These are phyloP conservation scores for Toxonevra muliebris DNA, from an alignment of 2,888 invertebrate genomes.

Conservation along the genomic window DNA sequence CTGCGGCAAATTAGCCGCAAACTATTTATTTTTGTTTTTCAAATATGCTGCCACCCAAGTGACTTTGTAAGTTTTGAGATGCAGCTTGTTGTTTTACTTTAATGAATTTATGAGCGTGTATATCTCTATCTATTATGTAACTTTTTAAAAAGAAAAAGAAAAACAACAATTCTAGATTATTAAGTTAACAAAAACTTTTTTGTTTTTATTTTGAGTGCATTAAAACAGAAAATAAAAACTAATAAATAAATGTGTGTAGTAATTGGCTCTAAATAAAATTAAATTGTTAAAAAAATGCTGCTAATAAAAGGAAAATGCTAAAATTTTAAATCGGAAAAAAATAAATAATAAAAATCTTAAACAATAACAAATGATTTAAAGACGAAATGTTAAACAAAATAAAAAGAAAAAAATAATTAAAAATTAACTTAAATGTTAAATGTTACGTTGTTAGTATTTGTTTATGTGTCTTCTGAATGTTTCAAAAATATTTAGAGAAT, in stretches of 20 bases:
- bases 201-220: not conserved
- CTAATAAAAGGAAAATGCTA: slow-evolving; percentile 33
- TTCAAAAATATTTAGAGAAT: slow-evolving; percentile 11
- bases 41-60: too few relatives aligned
- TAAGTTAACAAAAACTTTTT: too few relatives aligned
- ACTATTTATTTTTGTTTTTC: too few relatives aligned
- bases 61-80: too few relatives aligned
- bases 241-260: slow-evolving; percentile 51
- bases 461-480: slow-evolving; percentile 27
- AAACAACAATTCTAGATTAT: too few relatives aligned
- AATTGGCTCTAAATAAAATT: slow-evolving; percentile 47
- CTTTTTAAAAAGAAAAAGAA: too few relatives aligned
- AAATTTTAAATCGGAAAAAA: slow-evolving; percentile 12
- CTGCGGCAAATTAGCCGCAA: too few relatives aligned
- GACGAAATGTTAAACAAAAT: slow-evolving; percentile 37
- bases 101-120: too few relatives aligned
- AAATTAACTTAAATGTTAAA: slow-evolving; percentile 40
- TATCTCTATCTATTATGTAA: too few relatives aligned
- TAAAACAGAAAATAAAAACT: not conserved
- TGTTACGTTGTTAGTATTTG: slow-evolving; percentile 45
- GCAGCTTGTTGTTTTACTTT: too few relatives aligned
- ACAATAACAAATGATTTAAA: slow-evolving; percentile 21
- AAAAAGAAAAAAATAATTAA: slow-evolving; percentile 32
- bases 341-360: slow-evolving; percentile 22
- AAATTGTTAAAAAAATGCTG: slow-evolving; percentile 49